Percentiles rank a stretch among this genome's conserved stretches.
phyloP scores from a whole-genome alignment of 1,140 invertebrate genomes.

The roundworm (Caenorhabditis elegans) region WBcel235 BX284606.5:650001-650500 shows the following conservation, averaged over 20 bases:
- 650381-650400: no score
- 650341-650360: background rate
- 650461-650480: background rate
- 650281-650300: background rate
- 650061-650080: conserved; percentile 6
- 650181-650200: background rate
- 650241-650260: background rate
- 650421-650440: no score
- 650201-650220: conserved; percentile 19
- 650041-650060: background rate
- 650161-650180: background rate
- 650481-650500: no score
- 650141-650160: background rate
- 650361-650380: no score
- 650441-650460: no score
- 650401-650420: no score
- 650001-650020: background rate
- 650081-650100: conserved; percentile 18
- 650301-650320: background rate
- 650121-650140: background rate
- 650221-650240: background rate
- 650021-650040: background rate
- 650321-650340: background rate
- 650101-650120: background rate
- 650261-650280: background rate